Base-by-base conservation (phyloP, 2,888 invertebrate genomes). In the Sylvicola cinctus region DNA sequence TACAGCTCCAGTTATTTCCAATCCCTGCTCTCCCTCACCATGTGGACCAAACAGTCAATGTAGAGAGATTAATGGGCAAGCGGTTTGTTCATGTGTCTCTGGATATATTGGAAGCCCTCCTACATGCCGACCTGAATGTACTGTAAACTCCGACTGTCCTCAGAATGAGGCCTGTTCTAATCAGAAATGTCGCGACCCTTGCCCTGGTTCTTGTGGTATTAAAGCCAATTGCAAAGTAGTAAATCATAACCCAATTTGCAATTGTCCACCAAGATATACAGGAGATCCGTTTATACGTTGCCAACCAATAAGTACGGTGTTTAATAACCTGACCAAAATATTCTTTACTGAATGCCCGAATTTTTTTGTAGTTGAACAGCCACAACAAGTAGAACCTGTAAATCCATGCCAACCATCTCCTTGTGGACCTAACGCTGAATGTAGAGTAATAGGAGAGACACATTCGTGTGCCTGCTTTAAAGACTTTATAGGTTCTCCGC, bases 31-130 rank as follows among this genome's bases (percentile, higher is more conserved):
- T 38, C 73, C 74, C 32, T 67, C 74, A 16, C 76, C 75, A 1
- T 77, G 77, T 50, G 77, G 77, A 27, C 70, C 75, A 12, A 71
- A 76, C 46, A 71, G 73, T 41, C 58, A 72, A 44, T 78, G 78
- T 45, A 65, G 71, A 37, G 68, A 70, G 42, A 54, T 65, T 10
- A 71, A 72, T 43, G 65, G 65, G 30, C 66, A 68, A 47, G 70
- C 72, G 2, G 63, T 67, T 15, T 77, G 77, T 47, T 66, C 72
- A 14, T 77, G 77, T 46, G 49, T 72, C 14, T 49, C 58, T 37
- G 66, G 63, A 38, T 77, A 65, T 46, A 61, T 70, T 36, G 78
- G 79, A 28, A 69, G 66, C 48, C 76, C 79, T 35, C 76, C 76
- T 2, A 71, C 69, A 43, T 78, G 78, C 51, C 61, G 72, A 40